A percentile compares a stretch with the other conserved stretches of the same genome.
phyloP scores from a whole-genome alignment of 2,113 vertebrate species.

The Narcine bancroftii region DNA sequence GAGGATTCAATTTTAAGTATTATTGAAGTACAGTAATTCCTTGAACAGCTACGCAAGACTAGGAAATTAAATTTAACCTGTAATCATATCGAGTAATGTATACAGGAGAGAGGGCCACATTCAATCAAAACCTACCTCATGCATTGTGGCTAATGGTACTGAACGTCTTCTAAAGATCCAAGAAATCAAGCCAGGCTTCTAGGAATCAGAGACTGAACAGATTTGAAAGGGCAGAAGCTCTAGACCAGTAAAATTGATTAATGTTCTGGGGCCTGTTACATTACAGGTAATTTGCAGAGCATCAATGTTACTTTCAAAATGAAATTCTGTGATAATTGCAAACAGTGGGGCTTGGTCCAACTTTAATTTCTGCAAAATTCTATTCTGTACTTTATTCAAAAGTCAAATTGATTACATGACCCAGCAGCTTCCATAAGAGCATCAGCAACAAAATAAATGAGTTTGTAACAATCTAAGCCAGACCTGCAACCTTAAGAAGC shows the following conservation, averaged over 20 bases:
- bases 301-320: not conserved
- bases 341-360: not conserved
- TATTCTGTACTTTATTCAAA: slow-evolving; percentile 14
- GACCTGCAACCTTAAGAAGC: not conserved
- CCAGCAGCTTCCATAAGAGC: not conserved
- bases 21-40: too few species aligned
- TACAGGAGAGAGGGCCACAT: not conserved
- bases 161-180: not conserved
- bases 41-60: not conserved
- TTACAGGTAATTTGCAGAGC: not conserved
- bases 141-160: not conserved
- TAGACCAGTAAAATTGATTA: not conserved
- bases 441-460: not conserved
- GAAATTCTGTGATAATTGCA: slow-evolving; percentile 27
- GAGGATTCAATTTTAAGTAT: not conserved
- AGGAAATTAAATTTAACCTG: not conserved
- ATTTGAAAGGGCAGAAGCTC: not conserved
- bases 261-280: not conserved
- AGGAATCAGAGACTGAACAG: not conserved
- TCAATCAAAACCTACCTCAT: not conserved
- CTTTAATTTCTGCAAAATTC: slow-evolving; percentile 7
- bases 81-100: not conserved
- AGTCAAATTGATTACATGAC: not conserved
- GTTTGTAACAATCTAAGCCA: not conserved
- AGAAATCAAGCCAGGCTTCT: slow-evolving; percentile 6